phyloP scores from a whole-genome alignment of 2,113 vertebrate species.

The Pipra filicauda region DNA sequence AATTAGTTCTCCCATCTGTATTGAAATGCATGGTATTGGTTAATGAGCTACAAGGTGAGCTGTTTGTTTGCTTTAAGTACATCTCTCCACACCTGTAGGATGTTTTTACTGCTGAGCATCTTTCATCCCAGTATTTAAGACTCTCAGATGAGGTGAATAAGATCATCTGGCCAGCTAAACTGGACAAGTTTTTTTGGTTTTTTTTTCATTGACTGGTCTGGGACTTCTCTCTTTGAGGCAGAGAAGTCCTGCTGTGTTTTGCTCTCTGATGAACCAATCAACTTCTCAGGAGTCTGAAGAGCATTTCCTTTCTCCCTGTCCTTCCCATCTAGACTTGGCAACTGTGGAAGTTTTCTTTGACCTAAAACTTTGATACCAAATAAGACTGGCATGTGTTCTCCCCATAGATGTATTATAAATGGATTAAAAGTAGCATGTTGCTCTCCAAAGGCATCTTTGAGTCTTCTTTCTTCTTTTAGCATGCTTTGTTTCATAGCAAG shows the following conservation, averaged over 20 bases:
- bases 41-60: constrained; percentile 88
- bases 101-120: not conserved
- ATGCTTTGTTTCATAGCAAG: not conserved
- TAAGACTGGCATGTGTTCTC: not conserved
- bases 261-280: not conserved
- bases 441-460: not conserved
- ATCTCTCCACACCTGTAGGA: not conserved
- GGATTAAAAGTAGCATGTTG: not conserved
- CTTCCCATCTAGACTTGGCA: not conserved
- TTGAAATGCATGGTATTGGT: constrained; percentile 88
- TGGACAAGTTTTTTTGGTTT: not conserved
- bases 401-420: not conserved
- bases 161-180: not conserved
- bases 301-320: not conserved
- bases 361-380: not conserved
- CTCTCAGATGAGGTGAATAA: not conserved
- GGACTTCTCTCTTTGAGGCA: not conserved
- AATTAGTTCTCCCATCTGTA: constrained; percentile 78
- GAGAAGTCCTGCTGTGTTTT: not conserved
- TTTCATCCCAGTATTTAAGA: not conserved
- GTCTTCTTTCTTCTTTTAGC: not conserved
- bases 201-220: not conserved
- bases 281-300: not conserved
- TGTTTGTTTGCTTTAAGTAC: not conserved
- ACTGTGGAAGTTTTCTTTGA: not conserved